Percentiles rank a stretch among this genome's conserved stretches.
Evolutionary conservation across 1,140 invertebrate genomes (phyloP).

Genomic region (Drosophila nigrodunni): DNA sequence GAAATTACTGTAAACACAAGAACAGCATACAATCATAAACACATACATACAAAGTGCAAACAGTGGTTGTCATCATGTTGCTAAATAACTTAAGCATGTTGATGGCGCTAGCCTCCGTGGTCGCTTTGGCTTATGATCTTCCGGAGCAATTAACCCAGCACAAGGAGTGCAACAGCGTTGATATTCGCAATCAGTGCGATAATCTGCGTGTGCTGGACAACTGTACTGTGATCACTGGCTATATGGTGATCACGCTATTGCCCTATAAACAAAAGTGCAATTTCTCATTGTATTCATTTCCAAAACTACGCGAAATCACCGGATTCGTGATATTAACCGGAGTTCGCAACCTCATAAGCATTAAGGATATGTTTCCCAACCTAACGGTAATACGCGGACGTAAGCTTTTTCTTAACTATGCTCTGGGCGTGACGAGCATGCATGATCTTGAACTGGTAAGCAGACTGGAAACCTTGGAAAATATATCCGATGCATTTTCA

Average conservation of each 20-base stretch:
- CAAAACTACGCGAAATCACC: conserved; percentile 86
- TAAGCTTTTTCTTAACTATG: conserved; percentile 93
- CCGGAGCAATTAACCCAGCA: conserved; percentile 12
- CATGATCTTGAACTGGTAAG: conserved; percentile 63
- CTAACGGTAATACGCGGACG: conserved; percentile 96
- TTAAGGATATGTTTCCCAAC: conserved; percentile 96
- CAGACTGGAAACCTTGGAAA: not conserved
- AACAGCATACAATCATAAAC: not conserved
- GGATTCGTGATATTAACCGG: conserved; percentile 88
- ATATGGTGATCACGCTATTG: conserved; percentile 86
- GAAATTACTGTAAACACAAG: conserved; percentile 35
- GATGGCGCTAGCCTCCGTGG: conserved; percentile 19
- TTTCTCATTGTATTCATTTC: conserved; percentile 52
- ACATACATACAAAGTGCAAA: not conserved
- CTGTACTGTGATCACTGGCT: conserved; percentile 94
- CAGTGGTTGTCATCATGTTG: conserved; percentile 46
- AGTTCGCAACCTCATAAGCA: conserved; percentile 90
- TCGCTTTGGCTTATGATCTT: not conserved
- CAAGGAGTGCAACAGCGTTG: conserved; percentile 89
- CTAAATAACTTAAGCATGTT: conserved; percentile 28
- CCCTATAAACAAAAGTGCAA: conserved; percentile 37
- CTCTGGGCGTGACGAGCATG: conserved; percentile 89
- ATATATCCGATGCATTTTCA: not conserved
- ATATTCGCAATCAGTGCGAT: conserved; percentile 91
- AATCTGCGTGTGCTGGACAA: conserved; percentile 89